Conservation (phyloP, 2,797 vertebrate genomes). For the Naso thynnoides region DNA sequence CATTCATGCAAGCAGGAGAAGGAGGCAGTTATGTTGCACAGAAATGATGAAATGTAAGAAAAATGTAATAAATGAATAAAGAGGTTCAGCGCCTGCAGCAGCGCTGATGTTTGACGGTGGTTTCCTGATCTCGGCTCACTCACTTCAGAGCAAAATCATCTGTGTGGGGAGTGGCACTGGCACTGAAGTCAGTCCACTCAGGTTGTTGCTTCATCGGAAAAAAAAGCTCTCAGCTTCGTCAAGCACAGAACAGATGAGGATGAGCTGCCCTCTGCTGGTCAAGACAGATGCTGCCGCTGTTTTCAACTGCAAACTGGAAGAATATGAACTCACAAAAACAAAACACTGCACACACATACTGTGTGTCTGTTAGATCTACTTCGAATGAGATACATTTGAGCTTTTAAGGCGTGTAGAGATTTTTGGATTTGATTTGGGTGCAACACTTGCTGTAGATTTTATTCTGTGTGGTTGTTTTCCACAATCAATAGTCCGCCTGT, state of each 20-base stretch:
- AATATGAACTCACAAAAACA: not conserved
- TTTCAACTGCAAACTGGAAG: not conserved
- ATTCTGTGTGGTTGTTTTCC: accelerated
- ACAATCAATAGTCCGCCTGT: not conserved
- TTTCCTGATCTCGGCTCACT: constrained; percentile 31
- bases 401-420: not conserved
- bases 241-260: constrained; percentile 37
- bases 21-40: constrained; percentile 32
- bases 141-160: constrained; percentile 39
- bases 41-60: constrained; percentile 41
- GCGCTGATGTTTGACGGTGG: constrained; percentile 3
- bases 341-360: not conserved
- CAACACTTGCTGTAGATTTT: not conserved
- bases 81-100: constrained; percentile 6
- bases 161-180: constrained; percentile 39
- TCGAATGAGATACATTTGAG: not conserved
- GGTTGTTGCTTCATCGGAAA: constrained; percentile 27
- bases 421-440: not conserved
- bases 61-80: constrained; percentile 14
- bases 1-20: constrained; percentile 37
- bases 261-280: constrained; percentile 81
- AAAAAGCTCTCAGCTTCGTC: not conserved
- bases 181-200: constrained; percentile 7
- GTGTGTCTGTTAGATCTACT: not conserved
- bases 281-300: constrained; percentile 35